Evolutionary conservation across 2,113 vertebrate species (phyloP).

Genomic region (Brachypteracias leptosomus): DNA sequence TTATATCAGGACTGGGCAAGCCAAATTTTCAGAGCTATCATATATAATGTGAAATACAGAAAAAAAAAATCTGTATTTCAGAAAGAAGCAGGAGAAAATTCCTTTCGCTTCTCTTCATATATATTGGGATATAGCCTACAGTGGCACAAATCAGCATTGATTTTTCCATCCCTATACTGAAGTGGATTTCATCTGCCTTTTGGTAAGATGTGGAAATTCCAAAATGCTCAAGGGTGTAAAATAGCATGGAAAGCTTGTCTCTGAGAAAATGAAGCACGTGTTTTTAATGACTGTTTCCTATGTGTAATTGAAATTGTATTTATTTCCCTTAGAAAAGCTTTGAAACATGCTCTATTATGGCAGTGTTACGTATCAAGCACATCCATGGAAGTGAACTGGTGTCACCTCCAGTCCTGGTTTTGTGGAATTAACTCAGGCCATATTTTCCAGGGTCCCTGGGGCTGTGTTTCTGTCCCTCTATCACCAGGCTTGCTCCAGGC

Average conservation of each 20-base stretch:
- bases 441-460: not conserved
- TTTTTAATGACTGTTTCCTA: not conserved
- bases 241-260: not conserved
- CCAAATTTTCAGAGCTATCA: not conserved
- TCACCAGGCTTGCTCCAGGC: not conserved
- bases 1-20: not conserved
- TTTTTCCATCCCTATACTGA: not conserved
- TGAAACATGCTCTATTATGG: not conserved
- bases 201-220: not conserved
- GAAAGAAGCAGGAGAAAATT: not conserved
- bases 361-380: rapidly evolving
- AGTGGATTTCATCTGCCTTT: not conserved
- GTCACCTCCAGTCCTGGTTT: not conserved
- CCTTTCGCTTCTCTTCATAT: not conserved
- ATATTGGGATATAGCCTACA: not conserved
- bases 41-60: not conserved
- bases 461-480: not conserved
- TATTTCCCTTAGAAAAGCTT: not conserved
- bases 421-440: not conserved
- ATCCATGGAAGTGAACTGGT: not conserved
- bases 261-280: not conserved
- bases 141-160: not conserved
- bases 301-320: not conserved
- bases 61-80: too few relatives aligned
- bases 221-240: not conserved